Evolutionary conservation across 2,797 vertebrate species (phyloP), one percentile per base, ranked within the genome.

Genomic region (Chiloscyllium punctatum): DNA sequence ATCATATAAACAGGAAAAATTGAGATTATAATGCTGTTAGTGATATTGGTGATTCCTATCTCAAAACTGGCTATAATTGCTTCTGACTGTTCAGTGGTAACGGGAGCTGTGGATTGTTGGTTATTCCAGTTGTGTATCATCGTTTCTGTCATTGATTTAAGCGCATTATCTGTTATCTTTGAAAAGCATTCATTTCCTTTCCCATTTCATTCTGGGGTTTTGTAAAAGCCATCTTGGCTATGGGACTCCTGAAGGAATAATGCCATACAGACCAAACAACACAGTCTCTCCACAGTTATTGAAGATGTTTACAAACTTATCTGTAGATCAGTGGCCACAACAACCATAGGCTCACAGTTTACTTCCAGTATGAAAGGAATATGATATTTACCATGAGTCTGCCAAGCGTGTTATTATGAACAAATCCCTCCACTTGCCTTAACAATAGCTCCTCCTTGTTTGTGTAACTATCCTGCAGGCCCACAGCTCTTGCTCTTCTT

Each of bases 231-330:
- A 48, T 51, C 94, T 33, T 3, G 11, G 25, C 42, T 94, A 33
- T 74, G 68, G 69, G 53, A 51, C 11, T 27, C 71, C 94, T 33
- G 23, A 71, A 92, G 69, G 51, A 95, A n/a, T 57, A 53, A 74
- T 77, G 30, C 94, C 53, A 15, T n/a, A 15, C 71, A 95, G 94
- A 95, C 94, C 57, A 95, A 95, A 95, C 94, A 95, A 95, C 72
- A 94, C 71, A 95, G 77, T 77, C 30, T 74, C 71, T 95, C 77
- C 94, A 94, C 71, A 95, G 18, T 95, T 15, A 95, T 77, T 66
- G n/a, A 62, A 62, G 48, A 57, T 6, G 16, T 95, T 95, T 77
- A 72, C 71, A 95, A 53, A 77, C 27, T 77, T 30, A 7, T 48
- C 72, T 16, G 71, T 27, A 51, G 72, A 33, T 53, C 42, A 68